Evolutionary conservation across 30 jellyfish, hydroid and myxozoan species (phyloP), one percentile per base, ranked within the genome.

Genomic region (Pelagia noctiluca): DNA sequence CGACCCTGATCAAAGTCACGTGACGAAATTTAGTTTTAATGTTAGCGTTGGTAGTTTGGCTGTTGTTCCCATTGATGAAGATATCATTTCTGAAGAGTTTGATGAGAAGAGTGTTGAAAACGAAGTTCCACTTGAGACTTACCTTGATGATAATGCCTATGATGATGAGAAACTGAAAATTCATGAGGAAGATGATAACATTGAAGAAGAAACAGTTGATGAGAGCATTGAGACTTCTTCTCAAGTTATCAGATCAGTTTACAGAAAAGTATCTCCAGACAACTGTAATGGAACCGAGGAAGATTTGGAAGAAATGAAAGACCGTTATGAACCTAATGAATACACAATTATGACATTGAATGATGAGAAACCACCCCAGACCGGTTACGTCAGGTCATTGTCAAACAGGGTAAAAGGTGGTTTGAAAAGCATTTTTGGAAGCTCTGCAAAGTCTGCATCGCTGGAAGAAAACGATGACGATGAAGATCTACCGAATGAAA

Each of bases 71-170:
- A 19, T 52, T 3, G 68, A 52, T 10, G 87, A 75, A 7, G 76
- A 33, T 52, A 33, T 50, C 2, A 75, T 75, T 26, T 0, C 68
- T 12, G 87, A 75, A 28, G 87, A 75, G 30, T 19, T 50, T 19
- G 87, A 75, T 1, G 38, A 16, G 11, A 65, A 42, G 11, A 68
- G 29, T n/a, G 76, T 53, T 7, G 87, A 75, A 35, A 49, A 63
- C 19, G 35, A 22, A 0, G 76, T 26, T 18, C 68, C 12, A 2
- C 26, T 52, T 2, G 68, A 52, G 7, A 10, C 68, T 2, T 3
- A 10, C 12, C 54, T 75, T 75, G 32, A 35, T 48, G 78, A 57
- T 8, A 71, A 81, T 54, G 61, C n/a, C n/a, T n/a, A n/a, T n/a
- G n/a, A n/a, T n/a, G n/a, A n/a, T n/a, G n/a, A n/a, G n/a, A n/a